Percentiles rank a stretch among this genome's conserved stretches.
These are phyloP conservation scores for Saguinus midas DNA, from an alignment of 2,113 vertebrate genomes.

Conservation along the genomic window DNA sequence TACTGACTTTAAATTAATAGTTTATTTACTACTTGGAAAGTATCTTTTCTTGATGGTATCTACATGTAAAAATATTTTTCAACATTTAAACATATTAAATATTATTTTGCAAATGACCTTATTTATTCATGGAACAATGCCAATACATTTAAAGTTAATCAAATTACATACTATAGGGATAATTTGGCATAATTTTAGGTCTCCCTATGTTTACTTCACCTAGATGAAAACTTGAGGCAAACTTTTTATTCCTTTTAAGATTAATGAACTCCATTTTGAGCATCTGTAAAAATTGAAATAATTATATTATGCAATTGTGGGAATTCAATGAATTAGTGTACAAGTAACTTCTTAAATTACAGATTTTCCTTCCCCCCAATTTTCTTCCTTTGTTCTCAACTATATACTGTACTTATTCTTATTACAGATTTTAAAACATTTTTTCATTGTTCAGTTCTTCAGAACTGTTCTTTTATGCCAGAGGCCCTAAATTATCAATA, in stretches of 20 bases:
- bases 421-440: not conserved
- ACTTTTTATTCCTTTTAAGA: not conserved
- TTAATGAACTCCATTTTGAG: not conserved
- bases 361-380: not conserved
- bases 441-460: not conserved
- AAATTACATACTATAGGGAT: not conserved
- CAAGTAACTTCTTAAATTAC: not conserved
- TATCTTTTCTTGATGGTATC: not conserved
- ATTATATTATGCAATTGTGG: not conserved
- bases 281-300: not conserved
- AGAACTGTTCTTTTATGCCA: not conserved
- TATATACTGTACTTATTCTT: not conserved
- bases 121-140: not conserved
- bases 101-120: not conserved
- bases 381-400: not conserved
- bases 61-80: not conserved
- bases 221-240: not conserved
- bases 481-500: not conserved
- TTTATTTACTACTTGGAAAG: not conserved
- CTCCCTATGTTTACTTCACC: not conserved
- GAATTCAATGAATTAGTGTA: not conserved
- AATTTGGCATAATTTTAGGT: not conserved
- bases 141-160: not conserved
- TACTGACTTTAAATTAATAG: not conserved
- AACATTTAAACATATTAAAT: not conserved